Conservation (phyloP, 2,888 invertebrate species). For the Physocephala rufipes region DNA sequence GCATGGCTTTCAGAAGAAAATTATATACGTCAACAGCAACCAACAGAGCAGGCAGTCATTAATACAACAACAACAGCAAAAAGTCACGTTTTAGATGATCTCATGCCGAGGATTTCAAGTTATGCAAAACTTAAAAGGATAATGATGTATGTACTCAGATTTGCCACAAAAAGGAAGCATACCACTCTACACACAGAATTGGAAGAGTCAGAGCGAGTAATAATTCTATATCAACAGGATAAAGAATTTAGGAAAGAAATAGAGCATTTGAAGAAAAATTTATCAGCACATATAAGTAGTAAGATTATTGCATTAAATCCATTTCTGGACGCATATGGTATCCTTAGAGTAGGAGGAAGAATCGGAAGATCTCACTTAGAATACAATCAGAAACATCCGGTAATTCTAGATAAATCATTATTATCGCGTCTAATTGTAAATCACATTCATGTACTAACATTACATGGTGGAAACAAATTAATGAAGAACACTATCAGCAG, state of each 20-base stretch:
- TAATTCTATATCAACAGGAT: slow-evolving; percentile 14
- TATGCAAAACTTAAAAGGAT: slow-evolving; percentile 13
- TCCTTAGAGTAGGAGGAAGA: slow-evolving; percentile 28
- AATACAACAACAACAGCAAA: slow-evolving; percentile 2
- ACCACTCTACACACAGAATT: neutral
- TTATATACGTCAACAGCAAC: neutral
- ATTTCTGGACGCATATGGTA: slow-evolving; percentile 19
- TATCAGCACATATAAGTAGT: neutral
- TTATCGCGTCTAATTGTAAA: too few relatives aligned
- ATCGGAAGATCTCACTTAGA: neutral
- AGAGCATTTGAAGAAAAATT: neutral
- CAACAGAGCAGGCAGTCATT: neutral
- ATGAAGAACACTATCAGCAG: slow-evolving; percentile 10
- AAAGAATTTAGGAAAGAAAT: neutral
- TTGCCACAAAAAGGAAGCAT: neutral
- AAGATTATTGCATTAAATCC: slow-evolving; percentile 23
- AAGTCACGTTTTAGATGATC: neutral
- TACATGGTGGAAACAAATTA: slow-evolving; percentile 20
- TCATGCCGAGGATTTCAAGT: neutral
- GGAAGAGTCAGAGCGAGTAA: neutral
- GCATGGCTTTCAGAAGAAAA: too few relatives aligned
- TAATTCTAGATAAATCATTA: too few relatives aligned
- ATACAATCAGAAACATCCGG: too few relatives aligned
- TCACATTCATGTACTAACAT: too few relatives aligned
- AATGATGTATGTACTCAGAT: slow-evolving; percentile 4